Conservation (phyloP, 1,140 invertebrate species). For the Zaprionus davidi region DNA sequence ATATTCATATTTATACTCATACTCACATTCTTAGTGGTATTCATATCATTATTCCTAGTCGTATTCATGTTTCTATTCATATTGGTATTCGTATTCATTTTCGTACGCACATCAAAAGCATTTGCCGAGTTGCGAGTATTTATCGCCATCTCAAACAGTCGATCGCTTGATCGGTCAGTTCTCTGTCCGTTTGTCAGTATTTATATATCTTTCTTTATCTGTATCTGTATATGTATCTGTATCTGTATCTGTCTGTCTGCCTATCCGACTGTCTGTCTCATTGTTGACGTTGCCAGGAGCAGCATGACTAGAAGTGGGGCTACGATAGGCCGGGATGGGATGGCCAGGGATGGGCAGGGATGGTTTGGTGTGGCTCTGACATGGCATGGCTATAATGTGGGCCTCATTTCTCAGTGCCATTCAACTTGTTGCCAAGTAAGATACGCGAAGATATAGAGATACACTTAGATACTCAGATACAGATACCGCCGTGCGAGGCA, state of each 20-base stretch:
- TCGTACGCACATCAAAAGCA: slow-evolving; percentile 46
- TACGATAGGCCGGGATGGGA: background rate
- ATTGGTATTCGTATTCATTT: slow-evolving; percentile 4
- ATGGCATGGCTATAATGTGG: slow-evolving; percentile 20
- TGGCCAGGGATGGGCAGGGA: background rate
- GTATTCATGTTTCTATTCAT: background rate
- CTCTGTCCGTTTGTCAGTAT: slow-evolving; percentile 32
- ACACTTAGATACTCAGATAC: slow-evolving; percentile 30
- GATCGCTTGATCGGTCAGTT: slow-evolving; percentile 48
- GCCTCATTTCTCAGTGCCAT: slow-evolving; percentile 39
- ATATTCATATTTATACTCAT: background rate
- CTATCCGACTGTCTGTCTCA: slow-evolving; percentile 18
- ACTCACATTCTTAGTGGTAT: background rate
- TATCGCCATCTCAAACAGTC: slow-evolving; percentile 53
- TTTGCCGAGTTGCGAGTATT: slow-evolving; percentile 42
- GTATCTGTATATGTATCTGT: slow-evolving; percentile 3
- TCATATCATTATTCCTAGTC: background rate
- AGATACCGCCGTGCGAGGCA: slow-evolving; percentile 27
- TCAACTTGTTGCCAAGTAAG: slow-evolving; percentile 75
- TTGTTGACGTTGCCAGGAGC: slow-evolving; percentile 40
- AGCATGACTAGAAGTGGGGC: slow-evolving; percentile 27
- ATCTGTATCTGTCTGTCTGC: slow-evolving; percentile 6
- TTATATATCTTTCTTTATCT: slow-evolving; percentile 12
- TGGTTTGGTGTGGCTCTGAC: slow-evolving; percentile 11
- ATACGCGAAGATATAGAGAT: slow-evolving; percentile 46